A percentile compares a stretch with the other conserved stretches of the same genome.
These are phyloP conservation scores for Camarhynchus parvulus DNA, from an alignment of 2,113 vertebrate species.

Conservation along the genomic window DNA sequence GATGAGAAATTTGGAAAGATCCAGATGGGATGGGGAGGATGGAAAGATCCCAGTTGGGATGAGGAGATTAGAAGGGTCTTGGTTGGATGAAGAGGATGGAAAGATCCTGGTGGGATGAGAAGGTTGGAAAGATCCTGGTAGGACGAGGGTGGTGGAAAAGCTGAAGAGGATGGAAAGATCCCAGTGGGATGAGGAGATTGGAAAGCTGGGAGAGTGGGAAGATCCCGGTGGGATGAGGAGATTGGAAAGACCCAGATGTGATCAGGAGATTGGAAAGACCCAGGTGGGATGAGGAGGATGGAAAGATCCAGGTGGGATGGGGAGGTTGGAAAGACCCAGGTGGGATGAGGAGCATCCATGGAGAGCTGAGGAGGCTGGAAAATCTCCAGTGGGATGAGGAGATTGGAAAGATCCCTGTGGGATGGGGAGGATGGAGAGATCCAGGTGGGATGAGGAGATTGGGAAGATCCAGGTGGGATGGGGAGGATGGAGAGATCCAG, in stretches of 20 bases:
- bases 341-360: neutral
- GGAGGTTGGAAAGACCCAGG: too few species aligned
- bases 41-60: neutral
- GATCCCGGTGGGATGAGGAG: too few species aligned
- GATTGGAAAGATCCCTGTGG: too few species aligned
- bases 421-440: too few species aligned
- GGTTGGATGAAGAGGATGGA: fast-evolving
- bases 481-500: too few species aligned
- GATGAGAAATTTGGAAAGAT: fast-evolving
- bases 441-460: too few species aligned
- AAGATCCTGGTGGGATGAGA: too few species aligned
- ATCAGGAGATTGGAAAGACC: too few species aligned
- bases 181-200: too few species aligned
- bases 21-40: fast-evolving
- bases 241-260: too few species aligned
- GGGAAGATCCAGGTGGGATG: neutral
- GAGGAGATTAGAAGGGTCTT: neutral
- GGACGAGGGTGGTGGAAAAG: neutral
- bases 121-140: fast-evolving
- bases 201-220: too few species aligned
- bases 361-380: neutral
- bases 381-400: neutral
- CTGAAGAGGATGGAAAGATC: neutral
- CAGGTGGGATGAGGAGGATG: too few species aligned
- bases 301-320: neutral